Conservation (phyloP, 2,797 vertebrate genomes). For the Cynopterus sphinx region DNA sequence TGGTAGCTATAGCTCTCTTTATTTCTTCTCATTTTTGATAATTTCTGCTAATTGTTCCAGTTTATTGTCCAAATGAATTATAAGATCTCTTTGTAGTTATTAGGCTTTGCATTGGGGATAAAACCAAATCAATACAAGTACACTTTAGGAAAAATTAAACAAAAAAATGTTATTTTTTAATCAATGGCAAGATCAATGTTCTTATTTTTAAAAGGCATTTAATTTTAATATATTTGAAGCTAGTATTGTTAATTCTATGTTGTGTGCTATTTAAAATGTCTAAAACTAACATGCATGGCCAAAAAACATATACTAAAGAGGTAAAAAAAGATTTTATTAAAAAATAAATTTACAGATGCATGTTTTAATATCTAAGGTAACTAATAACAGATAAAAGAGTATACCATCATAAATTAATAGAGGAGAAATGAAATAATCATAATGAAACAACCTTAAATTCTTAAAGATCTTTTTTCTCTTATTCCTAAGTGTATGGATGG, state of each 20-base stretch:
- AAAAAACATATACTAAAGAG: neutral
- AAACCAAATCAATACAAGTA: neutral
- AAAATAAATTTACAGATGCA: neutral
- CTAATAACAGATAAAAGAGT: neutral
- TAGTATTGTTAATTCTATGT: neutral
- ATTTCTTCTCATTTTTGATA: neutral
- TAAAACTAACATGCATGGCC: neutral
- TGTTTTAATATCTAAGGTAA: neutral
- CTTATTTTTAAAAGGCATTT: neutral
- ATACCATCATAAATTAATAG: neutral
- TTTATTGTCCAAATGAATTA: neutral
- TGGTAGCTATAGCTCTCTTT: neutral
- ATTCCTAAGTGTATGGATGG: neutral
- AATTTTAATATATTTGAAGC: neutral
- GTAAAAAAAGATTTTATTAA: neutral
- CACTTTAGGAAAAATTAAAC: neutral
- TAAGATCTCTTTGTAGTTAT: neutral
- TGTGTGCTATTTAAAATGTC: neutral
- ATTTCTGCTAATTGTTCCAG: neutral
- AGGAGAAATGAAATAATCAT: neutral
- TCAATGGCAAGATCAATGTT: neutral
- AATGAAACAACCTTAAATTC: neutral
- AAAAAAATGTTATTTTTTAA: neutral
- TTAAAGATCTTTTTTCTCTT: neutral
- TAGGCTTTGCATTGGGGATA: neutral